Evolutionary conservation across 2,888 invertebrate species (phyloP).

Genomic region (Micoletzkya japonica): DNA sequence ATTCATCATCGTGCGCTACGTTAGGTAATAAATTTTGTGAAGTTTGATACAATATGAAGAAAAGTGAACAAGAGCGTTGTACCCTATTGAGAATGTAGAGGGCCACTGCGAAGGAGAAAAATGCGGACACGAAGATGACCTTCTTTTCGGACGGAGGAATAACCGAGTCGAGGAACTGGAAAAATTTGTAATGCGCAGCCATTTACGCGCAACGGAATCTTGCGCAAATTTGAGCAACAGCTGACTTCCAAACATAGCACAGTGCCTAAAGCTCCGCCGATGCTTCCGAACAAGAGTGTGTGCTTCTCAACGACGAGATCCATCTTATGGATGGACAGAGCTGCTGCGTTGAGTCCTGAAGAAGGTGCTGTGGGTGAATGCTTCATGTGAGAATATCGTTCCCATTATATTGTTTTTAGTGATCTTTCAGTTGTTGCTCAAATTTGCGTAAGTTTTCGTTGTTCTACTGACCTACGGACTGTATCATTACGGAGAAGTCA

Average conservation of each 20-base stretch:
- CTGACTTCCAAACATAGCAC: conserved; percentile 14
- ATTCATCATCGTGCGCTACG: conserved; percentile 35
- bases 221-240: too few relatives aligned
- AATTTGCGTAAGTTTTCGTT: too few relatives aligned
- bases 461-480: conserved; percentile 31
- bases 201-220: too few relatives aligned
- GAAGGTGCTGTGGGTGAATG: too few relatives aligned
- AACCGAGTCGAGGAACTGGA: conserved; percentile 18
- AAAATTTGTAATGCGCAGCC: neutral
- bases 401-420: too few relatives aligned
- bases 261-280: conserved; percentile 16
- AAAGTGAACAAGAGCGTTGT: too few relatives aligned
- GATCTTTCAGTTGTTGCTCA: too few relatives aligned
- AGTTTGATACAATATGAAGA: too few relatives aligned
- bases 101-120: conserved; percentile 58
- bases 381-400: neutral
- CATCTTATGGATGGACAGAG: conserved; percentile 18
- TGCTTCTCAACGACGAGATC: conserved; percentile 15
- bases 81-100: conserved; percentile 50
- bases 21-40: conserved; percentile 37
- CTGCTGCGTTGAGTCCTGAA: conserved; percentile 27
- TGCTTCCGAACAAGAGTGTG: conserved; percentile 7
- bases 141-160: conserved; percentile 42
- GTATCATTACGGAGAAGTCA: conserved; percentile 47
- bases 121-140: conserved; percentile 60